Conservation (phyloP, 2,888 invertebrate genomes). For the Neoitamus cyanurus region DNA sequence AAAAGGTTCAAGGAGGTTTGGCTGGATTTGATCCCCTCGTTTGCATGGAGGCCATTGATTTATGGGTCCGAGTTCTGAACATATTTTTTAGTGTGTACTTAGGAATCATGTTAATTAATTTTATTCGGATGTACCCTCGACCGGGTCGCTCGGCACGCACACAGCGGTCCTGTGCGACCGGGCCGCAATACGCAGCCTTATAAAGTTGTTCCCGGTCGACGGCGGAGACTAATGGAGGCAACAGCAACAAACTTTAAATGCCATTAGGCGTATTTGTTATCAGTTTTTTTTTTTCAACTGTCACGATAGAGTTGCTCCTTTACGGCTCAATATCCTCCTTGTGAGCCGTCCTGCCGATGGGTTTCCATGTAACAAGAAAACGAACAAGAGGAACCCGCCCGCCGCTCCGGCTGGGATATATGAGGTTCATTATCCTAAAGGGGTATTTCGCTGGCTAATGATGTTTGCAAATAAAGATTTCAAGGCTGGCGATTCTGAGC, state of each 20-base stretch:
- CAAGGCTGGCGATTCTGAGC: neutral
- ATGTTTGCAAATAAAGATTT: slow-evolving; percentile 42
- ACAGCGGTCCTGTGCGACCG: neutral
- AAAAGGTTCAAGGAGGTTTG: slow-evolving; percentile 41
- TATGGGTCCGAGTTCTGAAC: slow-evolving; percentile 50
- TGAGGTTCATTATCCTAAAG: slow-evolving; percentile 39
- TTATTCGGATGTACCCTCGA: slow-evolving; percentile 50
- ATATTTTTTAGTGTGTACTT: slow-evolving; percentile 53
- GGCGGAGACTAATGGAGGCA: slow-evolving; percentile 41
- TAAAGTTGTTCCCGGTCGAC: slow-evolving; percentile 45
- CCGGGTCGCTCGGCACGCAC: neutral
- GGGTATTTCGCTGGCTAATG: slow-evolving; percentile 36
- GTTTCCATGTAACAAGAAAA: slow-evolving; percentile 22
- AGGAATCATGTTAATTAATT: slow-evolving; percentile 53
- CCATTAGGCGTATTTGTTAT: slow-evolving; percentile 48
- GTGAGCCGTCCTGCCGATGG: neutral
- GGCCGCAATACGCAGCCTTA: slow-evolving; percentile 22
- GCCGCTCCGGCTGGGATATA: slow-evolving; percentile 15
- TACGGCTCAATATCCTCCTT: slow-evolving; percentile 32
- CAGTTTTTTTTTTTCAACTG: slow-evolving; percentile 26
- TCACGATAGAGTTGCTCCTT: slow-evolving; percentile 38
- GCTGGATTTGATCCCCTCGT: slow-evolving; percentile 45
- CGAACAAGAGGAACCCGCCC: slow-evolving; percentile 2
- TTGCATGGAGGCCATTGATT: slow-evolving; percentile 50
- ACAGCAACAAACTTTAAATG: slow-evolving; percentile 46